Conservation (phyloP, 2,888 invertebrate species). For the Eugnorisma glareosa region DNA sequence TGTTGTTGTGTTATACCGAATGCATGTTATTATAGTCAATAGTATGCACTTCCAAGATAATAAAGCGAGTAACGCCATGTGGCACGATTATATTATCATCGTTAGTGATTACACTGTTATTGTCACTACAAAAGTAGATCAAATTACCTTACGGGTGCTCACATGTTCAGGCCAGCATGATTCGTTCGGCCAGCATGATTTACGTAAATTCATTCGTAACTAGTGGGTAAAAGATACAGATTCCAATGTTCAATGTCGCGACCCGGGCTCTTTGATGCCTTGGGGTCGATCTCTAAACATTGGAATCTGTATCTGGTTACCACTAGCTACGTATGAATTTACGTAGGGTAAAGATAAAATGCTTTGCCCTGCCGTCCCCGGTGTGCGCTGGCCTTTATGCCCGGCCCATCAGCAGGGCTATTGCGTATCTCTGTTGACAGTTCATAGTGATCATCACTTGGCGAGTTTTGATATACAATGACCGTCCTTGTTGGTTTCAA, state of each 20-base stretch:
- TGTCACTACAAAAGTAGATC: slow-evolving; percentile 33
- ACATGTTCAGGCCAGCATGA: background rate
- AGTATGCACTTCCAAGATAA: slow-evolving; percentile 25
- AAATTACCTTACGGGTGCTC: slow-evolving; percentile 17
- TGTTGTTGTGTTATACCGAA: background rate
- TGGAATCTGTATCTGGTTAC: background rate
- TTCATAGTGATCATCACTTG: too few relatives aligned
- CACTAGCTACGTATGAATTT: background rate
- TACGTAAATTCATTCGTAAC: background rate
- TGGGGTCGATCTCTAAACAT: background rate
- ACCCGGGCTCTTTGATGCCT: background rate
- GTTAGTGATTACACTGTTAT: slow-evolving; percentile 25
- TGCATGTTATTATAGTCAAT: background rate
- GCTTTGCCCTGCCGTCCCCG: background rate
- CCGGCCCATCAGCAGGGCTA: too few relatives aligned
- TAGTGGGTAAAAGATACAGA: background rate
- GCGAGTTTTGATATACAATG: too few relatives aligned
- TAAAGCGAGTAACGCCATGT: slow-evolving; percentile 43
- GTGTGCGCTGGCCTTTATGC: background rate
- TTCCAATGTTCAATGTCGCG: background rate
- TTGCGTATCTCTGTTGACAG: too few relatives aligned
- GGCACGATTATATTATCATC: slow-evolving; percentile 37
- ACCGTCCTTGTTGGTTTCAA: too few relatives aligned
- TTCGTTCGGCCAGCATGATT: too few relatives aligned
- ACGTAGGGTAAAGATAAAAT: background rate